These are phyloP conservation scores for Linepithema humile DNA, from an alignment of 1,140 invertebrate genomes.

Conservation along the genomic window DNA sequence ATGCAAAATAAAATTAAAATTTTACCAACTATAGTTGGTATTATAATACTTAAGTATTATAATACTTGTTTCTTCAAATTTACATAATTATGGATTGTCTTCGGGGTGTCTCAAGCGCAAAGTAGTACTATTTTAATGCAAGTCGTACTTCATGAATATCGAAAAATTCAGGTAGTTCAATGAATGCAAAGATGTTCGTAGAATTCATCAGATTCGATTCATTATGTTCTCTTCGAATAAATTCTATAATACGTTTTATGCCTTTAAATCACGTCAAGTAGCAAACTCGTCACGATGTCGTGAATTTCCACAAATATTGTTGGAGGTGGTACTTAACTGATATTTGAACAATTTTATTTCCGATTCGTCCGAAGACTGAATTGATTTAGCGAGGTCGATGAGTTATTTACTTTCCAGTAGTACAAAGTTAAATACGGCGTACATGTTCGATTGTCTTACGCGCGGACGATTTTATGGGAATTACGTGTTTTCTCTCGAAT, in stretches of 20 bases:
- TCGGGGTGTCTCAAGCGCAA: neutral
- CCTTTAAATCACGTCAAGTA: neutral
- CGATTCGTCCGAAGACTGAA: slow-evolving; percentile 6
- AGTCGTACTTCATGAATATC: neutral
- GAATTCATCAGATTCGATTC: neutral
- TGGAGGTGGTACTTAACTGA: neutral
- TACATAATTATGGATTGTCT: neutral
- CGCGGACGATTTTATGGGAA: slow-evolving; percentile 13
- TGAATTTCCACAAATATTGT: slow-evolving; percentile 23
- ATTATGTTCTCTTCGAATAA: neutral
- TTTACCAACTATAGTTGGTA: too few species aligned
- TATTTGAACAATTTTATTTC: slow-evolving; percentile 25
- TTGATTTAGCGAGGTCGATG: slow-evolving; percentile 6
- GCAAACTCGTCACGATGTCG: neutral
- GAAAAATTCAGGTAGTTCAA: neutral
- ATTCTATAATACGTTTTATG: neutral
- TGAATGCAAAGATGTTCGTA: neutral
- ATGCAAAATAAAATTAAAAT: slow-evolving; percentile 18
- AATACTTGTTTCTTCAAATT: neutral
- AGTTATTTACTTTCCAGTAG: slow-evolving; percentile 19
- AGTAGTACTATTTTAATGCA: neutral
- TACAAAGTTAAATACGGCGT: slow-evolving; percentile 17
- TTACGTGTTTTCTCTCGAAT: slow-evolving; percentile 7
- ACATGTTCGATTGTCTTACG: neutral
- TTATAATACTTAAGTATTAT: neutral